Evolutionary conservation across 2,113 vertebrate genomes (phyloP), one percentile per base, ranked within the genome.

Genomic region (Spea bombifrons): DNA sequence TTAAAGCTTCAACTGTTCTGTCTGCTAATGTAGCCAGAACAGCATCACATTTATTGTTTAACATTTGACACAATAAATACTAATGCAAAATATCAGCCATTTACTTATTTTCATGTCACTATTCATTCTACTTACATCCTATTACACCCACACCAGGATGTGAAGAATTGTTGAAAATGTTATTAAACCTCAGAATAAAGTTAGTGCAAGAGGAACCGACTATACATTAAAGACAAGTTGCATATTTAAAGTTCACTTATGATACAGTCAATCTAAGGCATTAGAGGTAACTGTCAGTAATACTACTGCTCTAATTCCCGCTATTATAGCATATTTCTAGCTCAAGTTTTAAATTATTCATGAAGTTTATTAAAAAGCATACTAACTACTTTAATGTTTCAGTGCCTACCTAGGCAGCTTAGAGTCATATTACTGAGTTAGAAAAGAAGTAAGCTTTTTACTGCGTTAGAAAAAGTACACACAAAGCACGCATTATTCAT

Each of bases 21-120:
- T 66, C 70, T 79, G 70, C 63, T 63, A 73, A 8, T 73, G 17
- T 66, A 4, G 6, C 65, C 63, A 79, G 77, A 73, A 73, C 61
- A 73, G 63, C 49, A 65, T 48, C 73, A 67, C 66, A 66, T 57
- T 65, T 57, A 59, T 55, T 79, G 50, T 66, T 65, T 79, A 79
- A 79, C 77, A 66, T 79, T 79, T 79, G 77, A 79, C 77, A 79
- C 70, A 67, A 66, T 79, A 73, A 73, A 79, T 73, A 73, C 70
- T 79, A 73, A 79, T 72, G 50, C 49, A 66, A 49, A 67, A 71
- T 73, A 73, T 73, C 77, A 73, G 15, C 50, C 66, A 16, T 76
- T 57, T 48, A 61, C 70, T 73, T 73, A 66, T 73, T 66, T 73
- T 71, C 67, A 46, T 79, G 77, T 73, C 77, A 73, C 70, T 66